Evolutionary conservation across 2,888 invertebrate species (phyloP).

Genomic region (Melinaea marsaeus): DNA sequence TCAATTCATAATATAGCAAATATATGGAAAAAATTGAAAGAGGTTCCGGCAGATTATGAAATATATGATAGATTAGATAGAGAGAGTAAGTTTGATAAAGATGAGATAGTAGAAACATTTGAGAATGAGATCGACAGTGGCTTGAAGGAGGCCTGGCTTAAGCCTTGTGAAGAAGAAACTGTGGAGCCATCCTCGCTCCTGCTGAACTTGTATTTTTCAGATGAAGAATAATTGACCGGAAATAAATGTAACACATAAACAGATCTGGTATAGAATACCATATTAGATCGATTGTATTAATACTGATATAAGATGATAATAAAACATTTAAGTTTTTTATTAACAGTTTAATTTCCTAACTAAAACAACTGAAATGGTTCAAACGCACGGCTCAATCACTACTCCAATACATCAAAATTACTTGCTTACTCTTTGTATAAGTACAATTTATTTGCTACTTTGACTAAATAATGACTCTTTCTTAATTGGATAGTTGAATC

Average conservation of each 20-base stretch:
- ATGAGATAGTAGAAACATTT: constrained; percentile 54
- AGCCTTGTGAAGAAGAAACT: constrained; percentile 30
- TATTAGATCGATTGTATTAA: constrained; percentile 3
- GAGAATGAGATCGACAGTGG: constrained; percentile 55
- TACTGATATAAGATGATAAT: constrained; percentile 34
- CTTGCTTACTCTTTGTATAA: constrained; percentile 40
- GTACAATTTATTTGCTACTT: constrained; percentile 7
- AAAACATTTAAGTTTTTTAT: constrained; percentile 45
- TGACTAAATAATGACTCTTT: neutral
- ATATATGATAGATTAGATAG: constrained; percentile 39
- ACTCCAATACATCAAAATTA: constrained; percentile 46
- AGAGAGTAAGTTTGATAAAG: constrained; percentile 44
- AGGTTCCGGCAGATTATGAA: constrained; percentile 47
- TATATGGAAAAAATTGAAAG: constrained; percentile 51
- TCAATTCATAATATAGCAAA: constrained; percentile 47
- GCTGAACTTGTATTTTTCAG: constrained; percentile 33
- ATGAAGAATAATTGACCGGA: constrained; percentile 26
- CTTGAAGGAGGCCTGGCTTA: constrained; percentile 57
- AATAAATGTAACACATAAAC: neutral
- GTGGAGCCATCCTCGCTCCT: constrained; percentile 28
- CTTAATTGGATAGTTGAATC: no score
- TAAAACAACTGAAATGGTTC: constrained; percentile 56
- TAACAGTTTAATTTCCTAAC: constrained; percentile 69
- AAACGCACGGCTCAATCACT: constrained; percentile 40
- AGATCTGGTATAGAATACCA: no score